Evolutionary conservation across 2,797 vertebrate species (phyloP).

Genomic region (Kryptopterus vitreolus): DNA sequence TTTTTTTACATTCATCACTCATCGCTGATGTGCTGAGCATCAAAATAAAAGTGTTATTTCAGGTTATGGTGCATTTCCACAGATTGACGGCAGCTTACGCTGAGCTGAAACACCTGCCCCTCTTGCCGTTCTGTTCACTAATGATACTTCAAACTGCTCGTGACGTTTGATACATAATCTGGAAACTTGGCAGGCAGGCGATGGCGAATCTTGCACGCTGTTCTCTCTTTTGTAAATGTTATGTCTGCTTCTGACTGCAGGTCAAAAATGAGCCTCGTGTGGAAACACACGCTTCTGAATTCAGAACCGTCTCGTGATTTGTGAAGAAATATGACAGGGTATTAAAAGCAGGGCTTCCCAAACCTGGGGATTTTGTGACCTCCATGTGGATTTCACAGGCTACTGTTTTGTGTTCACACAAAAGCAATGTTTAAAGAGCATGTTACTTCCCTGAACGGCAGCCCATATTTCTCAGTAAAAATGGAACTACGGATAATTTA

Average conservation of each 20-base stretch:
- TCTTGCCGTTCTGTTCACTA: not conserved
- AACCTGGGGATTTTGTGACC: not conserved
- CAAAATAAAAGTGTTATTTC: conserved; percentile 4
- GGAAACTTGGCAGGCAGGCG: not conserved
- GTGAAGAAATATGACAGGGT: not conserved
- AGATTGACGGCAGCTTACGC: conserved; percentile 20
- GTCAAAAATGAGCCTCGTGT: not conserved
- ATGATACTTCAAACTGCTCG: conserved; percentile 19
- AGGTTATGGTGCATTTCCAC: conserved; percentile 25
- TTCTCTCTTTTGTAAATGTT: conserved; percentile 24
- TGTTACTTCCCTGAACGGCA: not conserved
- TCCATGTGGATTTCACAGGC: not conserved
- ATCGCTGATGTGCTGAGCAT: not conserved
- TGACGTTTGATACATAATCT: conserved; percentile 10
- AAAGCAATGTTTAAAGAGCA: not conserved
- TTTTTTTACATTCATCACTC: not conserved
- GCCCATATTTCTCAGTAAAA: not conserved
- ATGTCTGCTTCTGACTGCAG: conserved; percentile 21
- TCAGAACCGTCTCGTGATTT: not conserved
- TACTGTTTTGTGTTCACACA: not conserved
- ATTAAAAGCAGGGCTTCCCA: not conserved
- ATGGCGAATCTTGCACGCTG: not conserved
- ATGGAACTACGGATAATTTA: too few relatives aligned
- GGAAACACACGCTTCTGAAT: conserved; percentile 16
- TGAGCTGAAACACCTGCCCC: conserved; percentile 17